Percentiles rank a stretch among this genome's conserved stretches.
phyloP scores from a whole-genome alignment of 1,140 invertebrate genomes.

The Agrilus planipennis region DNA sequence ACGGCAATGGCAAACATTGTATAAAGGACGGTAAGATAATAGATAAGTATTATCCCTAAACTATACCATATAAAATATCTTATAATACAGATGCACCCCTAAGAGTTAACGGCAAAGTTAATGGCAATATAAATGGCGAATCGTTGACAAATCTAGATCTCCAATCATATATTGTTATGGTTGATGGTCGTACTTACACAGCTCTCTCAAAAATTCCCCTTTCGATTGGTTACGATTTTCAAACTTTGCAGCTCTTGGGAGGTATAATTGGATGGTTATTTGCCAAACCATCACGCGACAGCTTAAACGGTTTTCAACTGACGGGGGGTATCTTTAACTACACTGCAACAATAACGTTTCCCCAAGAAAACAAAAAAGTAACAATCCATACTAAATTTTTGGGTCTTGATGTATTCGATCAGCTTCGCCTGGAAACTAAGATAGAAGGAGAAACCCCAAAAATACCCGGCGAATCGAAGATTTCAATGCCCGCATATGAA shows the following conservation, averaged over 20 bases:
- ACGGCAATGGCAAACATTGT: conserved; percentile 86
- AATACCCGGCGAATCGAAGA: conserved; percentile 45
- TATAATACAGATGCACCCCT: conserved; percentile 54
- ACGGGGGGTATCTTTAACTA: conserved; percentile 76
- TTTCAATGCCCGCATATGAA: conserved; percentile 67
- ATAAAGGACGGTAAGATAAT: conserved; percentile 66
- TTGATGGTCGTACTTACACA: conserved; percentile 81
- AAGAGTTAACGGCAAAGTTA: conserved; percentile 74
- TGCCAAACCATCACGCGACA: conserved; percentile 59
- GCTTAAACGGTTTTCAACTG: conserved; percentile 77
- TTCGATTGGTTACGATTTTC: conserved; percentile 62
- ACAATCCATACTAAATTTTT: conserved; percentile 64
- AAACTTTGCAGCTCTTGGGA: conserved; percentile 67
- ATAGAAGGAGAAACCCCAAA: conserved; percentile 67
- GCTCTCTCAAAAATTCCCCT: conserved; percentile 70
- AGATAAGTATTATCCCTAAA: neutral
- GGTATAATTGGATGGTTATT: conserved; percentile 85
- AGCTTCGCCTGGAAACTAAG: conserved; percentile 64
- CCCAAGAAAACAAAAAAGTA: conserved; percentile 55
- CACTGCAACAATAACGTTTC: conserved; percentile 60
- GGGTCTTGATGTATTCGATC: conserved; percentile 85
- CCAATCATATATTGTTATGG: conserved; percentile 83
- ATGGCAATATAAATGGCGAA: conserved; percentile 66
- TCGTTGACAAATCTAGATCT: conserved; percentile 65
- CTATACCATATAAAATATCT: neutral